These are phyloP conservation scores for Gasterosteus aculeatus DNA, from an alignment of 2,113 vertebrate genomes.

Conservation along the genomic window DNA sequence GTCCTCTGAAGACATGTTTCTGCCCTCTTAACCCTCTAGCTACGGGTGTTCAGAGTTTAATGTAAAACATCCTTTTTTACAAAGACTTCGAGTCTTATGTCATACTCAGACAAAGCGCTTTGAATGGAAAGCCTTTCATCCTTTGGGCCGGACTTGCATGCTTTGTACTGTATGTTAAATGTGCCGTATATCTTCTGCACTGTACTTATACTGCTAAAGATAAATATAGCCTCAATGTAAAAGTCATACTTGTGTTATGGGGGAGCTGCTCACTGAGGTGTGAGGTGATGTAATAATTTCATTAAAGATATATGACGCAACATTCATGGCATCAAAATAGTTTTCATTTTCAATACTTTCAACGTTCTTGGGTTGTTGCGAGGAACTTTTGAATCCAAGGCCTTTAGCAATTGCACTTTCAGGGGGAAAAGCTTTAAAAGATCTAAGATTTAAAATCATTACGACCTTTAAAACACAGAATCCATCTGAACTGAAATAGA, in stretches of 20 bases:
- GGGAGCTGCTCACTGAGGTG: conserved; percentile 22
- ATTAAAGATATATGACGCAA: conserved; percentile 50
- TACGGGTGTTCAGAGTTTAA: conserved; percentile 17
- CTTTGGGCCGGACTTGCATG: conserved; percentile 22
- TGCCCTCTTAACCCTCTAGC: not conserved
- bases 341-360: conserved; percentile 22
- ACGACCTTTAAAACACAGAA: not conserved
- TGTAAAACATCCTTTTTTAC: conserved; percentile 7
- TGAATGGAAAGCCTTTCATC: conserved; percentile 28
- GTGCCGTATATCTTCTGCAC: not conserved
- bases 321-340: conserved; percentile 26
- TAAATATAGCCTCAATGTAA: conserved; percentile 33
- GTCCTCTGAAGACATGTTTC: not conserved
- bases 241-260: conserved; percentile 16
- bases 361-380: not conserved
- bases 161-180: conserved; percentile 9
- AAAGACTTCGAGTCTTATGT: conserved; percentile 22
- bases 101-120: conserved; percentile 22
- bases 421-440: not conserved
- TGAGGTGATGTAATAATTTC: conserved; percentile 38
- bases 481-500: not conserved
- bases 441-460: not conserved
- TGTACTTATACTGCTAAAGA: conserved; percentile 14
- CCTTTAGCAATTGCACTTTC: not conserved
- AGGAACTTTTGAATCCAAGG: not conserved